Base-by-base conservation (phyloP, 2,888 invertebrate species). In the Cerastis leucographa region DNA sequence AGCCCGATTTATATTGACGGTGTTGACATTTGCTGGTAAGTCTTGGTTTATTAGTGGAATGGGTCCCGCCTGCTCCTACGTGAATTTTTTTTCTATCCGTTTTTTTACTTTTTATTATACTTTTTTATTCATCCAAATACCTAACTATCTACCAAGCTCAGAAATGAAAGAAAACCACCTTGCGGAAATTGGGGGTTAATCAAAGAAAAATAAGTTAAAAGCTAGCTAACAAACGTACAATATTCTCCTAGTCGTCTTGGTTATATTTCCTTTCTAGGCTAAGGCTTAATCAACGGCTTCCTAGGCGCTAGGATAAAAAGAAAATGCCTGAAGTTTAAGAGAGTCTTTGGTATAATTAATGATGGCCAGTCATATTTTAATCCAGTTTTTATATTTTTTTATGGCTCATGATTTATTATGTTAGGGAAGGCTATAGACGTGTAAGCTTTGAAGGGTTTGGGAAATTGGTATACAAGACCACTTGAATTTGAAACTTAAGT, bases 131-230 rank as follows among this genome's bases (percentile, higher is more conserved):
- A 5, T 54, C 7, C 6, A 56, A 46, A 56, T 49, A 67, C 46
- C 17, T 12, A 67, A 49, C 51, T 51, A 22, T 67, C 3, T 12
- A 19, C 44, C 1, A n/a, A 70, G 54, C 42, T 54, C 29, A 77
- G 19, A 70, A 72, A 72, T 72, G 42, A 46, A 70, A 51, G 46
- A 35, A 61, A 35, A 68, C n/a, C 35, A 61, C 66, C 35, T 49
- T 5, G 11, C 42, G 64, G 69, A 83, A 83, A 68, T 78, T n/a
- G 71, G 66, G 7, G 78, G 61, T 44, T 78, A 54, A 66, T 69
- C 61, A 72, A 72, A 61, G 61, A 69, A 56, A 79, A 66, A 51
- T 72, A 68, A 22, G 64, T 68, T 76, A 65, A 77, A 77, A 68
- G 59, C 25, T 25, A 1, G n/a, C 61, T 19, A 76, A 54, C 56